phyloP scores from a whole-genome alignment of 2,888 invertebrate genomes.

The Troilus luridus region DNA sequence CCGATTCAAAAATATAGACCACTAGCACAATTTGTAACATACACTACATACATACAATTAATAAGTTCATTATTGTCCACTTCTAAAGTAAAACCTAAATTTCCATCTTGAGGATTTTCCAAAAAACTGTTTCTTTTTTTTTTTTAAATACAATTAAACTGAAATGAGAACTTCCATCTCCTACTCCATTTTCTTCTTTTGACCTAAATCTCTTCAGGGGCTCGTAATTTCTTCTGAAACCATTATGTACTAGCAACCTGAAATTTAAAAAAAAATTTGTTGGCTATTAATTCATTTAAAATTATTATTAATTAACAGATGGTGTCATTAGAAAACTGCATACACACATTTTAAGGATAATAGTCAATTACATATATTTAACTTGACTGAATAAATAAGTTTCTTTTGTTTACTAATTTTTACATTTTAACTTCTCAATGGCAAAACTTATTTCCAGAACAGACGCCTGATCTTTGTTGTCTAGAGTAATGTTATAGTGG shows the following conservation, averaged over 20 bases:
- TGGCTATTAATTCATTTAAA: not conserved
- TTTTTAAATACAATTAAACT: constrained; percentile 5
- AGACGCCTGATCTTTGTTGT: too few relatives aligned
- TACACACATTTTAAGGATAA: too few relatives aligned
- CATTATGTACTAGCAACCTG: constrained; percentile 46
- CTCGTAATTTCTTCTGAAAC: constrained; percentile 1
- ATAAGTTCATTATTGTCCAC: constrained; percentile 45
- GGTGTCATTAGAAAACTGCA: not conserved
- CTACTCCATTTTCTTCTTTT: constrained; percentile 1
- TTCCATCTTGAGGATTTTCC: constrained; percentile 38
- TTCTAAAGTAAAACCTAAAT: constrained; percentile 49
- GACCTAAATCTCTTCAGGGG: constrained; percentile 23
- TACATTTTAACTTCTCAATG: too few relatives aligned
- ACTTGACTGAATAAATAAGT: too few relatives aligned
- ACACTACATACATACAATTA: constrained; percentile 24
- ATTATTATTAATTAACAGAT: not conserved
- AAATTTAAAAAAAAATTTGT: not conserved
- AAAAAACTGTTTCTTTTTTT: constrained; percentile 7
- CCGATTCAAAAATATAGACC: constrained; percentile 20
- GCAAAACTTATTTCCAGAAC: too few relatives aligned
- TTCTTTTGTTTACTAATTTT: too few relatives aligned
- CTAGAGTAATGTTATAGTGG: too few relatives aligned
- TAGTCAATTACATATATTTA: too few relatives aligned
- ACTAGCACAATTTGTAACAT: constrained; percentile 23
- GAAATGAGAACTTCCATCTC: constrained; percentile 49